Conservation (phyloP, 2,797 vertebrate genomes). For the Gymnopithys bicolor region DNA sequence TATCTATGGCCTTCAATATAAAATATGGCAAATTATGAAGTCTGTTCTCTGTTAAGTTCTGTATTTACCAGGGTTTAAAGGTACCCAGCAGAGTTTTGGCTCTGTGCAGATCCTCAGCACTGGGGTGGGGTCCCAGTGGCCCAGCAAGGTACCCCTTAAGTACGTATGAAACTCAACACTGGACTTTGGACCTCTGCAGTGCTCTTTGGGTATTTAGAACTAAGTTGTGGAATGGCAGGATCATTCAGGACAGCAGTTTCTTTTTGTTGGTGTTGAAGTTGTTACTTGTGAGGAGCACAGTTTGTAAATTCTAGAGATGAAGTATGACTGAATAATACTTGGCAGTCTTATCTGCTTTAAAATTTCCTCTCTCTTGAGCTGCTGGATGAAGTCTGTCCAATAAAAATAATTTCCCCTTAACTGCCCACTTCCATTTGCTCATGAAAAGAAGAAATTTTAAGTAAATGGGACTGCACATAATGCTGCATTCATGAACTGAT, state of each 20-base stretch:
- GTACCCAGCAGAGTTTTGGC: background rate
- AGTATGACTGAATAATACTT: background rate
- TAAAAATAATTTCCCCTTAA: background rate
- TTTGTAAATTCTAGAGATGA: conserved; percentile 3
- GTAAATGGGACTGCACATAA: conserved; percentile 6
- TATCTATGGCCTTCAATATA: background rate
- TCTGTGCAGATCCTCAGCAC: background rate
- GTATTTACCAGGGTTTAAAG: conserved; percentile 3
- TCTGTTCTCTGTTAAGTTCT: background rate
- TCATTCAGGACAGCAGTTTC: conserved; percentile 21
- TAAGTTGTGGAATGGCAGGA: background rate
- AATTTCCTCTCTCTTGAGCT: conserved; percentile 42
- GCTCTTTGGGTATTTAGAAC: background rate
- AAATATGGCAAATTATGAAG: background rate
- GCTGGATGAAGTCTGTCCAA: conserved; percentile 6
- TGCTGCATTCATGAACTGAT: conserved; percentile 39
- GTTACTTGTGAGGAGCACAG: background rate
- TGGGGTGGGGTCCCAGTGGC: background rate
- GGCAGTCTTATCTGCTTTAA: conserved; percentile 15
- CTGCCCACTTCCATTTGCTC: background rate
- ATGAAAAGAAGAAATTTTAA: conserved; percentile 19
- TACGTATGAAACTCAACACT: background rate
- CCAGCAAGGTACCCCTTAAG: background rate
- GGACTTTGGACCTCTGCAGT: background rate
- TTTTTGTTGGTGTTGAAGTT: background rate